phyloP scores from a whole-genome alignment of 2,888 invertebrate genomes.

The Temnothorax unifasciatus region DNA sequence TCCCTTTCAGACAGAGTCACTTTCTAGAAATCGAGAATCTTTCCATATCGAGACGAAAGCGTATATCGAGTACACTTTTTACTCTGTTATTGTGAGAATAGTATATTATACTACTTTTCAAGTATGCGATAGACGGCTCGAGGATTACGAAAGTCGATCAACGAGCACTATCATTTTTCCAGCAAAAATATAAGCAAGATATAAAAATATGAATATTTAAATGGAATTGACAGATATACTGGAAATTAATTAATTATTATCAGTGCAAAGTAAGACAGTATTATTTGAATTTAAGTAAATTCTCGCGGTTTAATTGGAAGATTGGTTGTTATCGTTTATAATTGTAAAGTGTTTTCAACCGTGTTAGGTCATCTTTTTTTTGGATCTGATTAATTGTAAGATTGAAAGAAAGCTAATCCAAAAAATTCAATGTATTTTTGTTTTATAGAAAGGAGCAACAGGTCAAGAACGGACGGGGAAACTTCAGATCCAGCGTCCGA shows the following conservation, averaged over 20 bases:
- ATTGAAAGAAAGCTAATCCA: background rate
- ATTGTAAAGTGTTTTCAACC: background rate
- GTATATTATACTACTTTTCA: background rate
- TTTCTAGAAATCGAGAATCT: conserved; percentile 12
- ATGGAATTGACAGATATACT: background rate
- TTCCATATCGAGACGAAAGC: background rate
- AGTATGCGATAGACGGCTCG: background rate
- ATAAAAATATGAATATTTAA: conserved; percentile 3
- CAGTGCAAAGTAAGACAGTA: background rate
- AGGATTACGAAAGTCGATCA: background rate
- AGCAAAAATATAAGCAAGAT: background rate
- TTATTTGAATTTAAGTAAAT: background rate
- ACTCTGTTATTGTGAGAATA: background rate
- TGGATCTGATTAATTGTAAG: background rate
- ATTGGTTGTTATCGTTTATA: background rate
- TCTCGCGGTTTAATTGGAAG: background rate
- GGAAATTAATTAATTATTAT: background rate
- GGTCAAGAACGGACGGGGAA: conserved; percentile 81
- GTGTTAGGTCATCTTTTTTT: background rate
- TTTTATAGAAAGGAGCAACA: conserved; percentile 79
- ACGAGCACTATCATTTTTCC: background rate
- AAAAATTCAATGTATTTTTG: conserved; percentile 50
- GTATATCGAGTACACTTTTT: background rate
- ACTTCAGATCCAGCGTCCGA: conserved; percentile 79
- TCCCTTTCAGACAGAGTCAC: background rate